Evolutionary conservation across 2,113 vertebrate genomes (phyloP).

Genomic region (Collichthys lucidus): DNA sequence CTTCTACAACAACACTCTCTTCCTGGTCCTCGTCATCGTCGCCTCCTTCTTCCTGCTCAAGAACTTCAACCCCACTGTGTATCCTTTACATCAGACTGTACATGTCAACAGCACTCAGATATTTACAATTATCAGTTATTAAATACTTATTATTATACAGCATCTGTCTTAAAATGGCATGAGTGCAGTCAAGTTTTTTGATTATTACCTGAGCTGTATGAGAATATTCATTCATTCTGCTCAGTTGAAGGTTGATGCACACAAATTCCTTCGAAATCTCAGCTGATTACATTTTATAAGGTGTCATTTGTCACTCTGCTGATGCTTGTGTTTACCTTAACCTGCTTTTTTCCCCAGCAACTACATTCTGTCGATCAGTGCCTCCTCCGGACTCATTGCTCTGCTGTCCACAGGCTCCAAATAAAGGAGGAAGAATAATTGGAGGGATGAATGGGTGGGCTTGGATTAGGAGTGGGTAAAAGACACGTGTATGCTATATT

Average conservation of each 20-base stretch:
- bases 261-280: not conserved
- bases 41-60: slow-evolving; percentile 97
- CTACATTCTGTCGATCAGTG: slow-evolving; percentile 97
- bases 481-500: slow-evolving; percentile 12
- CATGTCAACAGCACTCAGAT: not conserved
- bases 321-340: slow-evolving; percentile 82
- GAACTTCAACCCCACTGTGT: slow-evolving; percentile 99
- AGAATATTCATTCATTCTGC: not conserved
- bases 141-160: too few relatives aligned
- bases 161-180: not conserved
- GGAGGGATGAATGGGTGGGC: slow-evolving; percentile 2
- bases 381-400: slow-evolving; percentile 96
- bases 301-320: not conserved
- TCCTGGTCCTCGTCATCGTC: slow-evolving; percentile 94
- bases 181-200: not conserved
- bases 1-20: slow-evolving; percentile 99
- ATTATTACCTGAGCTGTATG: not conserved
- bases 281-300: not conserved
- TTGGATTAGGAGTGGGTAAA: not conserved
- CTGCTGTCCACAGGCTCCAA: slow-evolving; percentile 97
- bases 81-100: slow-evolving; percentile 85
- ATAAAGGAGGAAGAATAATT: slow-evolving; percentile 75
- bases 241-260: too few relatives aligned
- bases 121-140: not conserved
- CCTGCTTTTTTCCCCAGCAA: slow-evolving; percentile 84